Evolutionary conservation across 2,797 vertebrate species (phyloP), one percentile per base, ranked within the genome.

Genomic region (Aeoliscus strigatus): DNA sequence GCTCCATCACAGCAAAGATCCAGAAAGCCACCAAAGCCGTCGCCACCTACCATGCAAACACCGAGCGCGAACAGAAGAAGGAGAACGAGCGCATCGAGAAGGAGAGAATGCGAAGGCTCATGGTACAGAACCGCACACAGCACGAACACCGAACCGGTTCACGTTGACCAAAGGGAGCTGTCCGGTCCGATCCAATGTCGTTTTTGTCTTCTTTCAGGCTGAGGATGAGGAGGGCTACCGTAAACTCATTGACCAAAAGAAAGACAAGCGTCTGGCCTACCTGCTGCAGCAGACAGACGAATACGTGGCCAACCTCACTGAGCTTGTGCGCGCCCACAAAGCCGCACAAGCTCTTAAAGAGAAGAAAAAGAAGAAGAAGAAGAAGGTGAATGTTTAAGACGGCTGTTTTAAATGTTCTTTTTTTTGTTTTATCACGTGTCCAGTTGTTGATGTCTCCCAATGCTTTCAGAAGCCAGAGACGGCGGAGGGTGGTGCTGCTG

Each of bases 181-280:
- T 60, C 32, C 4, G 4, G 10, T 24, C 9, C 18, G 9, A 10
- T 5, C n/a, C 8, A 3, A 2, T 4, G 32, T 17, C 6, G 3
- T 39, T 2, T 49, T 3, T 24, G 40, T 8, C 10, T 21, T 5
- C 6, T 6, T 1, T 3, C 42, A 97, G 94, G 94, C 94, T 0
- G 94, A 97, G 59, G 94, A 97, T 43, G 95, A 98, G 67, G 95
- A 98, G 46, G 95, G 94, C 0, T 97, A 97, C 70, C 88, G 95
- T 35, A 97, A 98, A 64, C 91, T 98, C 33, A 97, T 98, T 0
- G 95, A 98, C 71, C 95, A 98, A 86, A 98, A 98, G 87, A 98
- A 98, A 71, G 95, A 98, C 82, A 97, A 97, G 79, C 92, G 95
- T 13, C 68, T 98, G 82, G 95, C 95, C 15, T 98, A 98, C 86